Percentiles rank a stretch among this genome's conserved stretches.
Evolutionary conservation across 2,113 vertebrate genomes (phyloP).

Genomic region (Lagenorhynchus albirostris): DNA sequence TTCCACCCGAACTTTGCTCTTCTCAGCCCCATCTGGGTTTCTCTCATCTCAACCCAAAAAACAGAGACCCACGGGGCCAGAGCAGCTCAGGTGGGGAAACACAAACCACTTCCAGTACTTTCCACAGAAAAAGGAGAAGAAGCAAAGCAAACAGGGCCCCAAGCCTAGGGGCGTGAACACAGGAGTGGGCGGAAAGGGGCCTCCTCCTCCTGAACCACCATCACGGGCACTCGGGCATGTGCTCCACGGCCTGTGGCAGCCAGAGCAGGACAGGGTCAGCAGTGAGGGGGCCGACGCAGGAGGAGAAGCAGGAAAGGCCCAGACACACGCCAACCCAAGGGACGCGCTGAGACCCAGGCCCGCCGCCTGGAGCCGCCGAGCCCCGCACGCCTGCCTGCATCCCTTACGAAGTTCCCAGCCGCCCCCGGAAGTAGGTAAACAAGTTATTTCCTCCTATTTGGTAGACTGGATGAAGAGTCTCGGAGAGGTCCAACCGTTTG

Average conservation of each 20-base stretch:
- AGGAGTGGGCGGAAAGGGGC: constrained; percentile 60
- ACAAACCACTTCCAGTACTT: background rate
- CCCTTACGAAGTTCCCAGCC: background rate
- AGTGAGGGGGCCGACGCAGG: too few relatives aligned
- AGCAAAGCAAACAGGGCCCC: background rate
- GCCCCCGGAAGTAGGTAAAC: background rate
- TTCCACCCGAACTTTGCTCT: background rate
- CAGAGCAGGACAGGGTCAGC: constrained; percentile 25
- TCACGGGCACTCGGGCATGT: constrained; percentile 64
- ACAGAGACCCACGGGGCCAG: background rate
- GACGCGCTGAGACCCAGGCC: too few relatives aligned
- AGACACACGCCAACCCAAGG: background rate
- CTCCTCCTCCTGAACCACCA: constrained; percentile 64
- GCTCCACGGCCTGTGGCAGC: background rate
- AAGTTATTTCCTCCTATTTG: background rate
- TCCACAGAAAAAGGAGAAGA: background rate
- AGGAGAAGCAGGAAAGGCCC: too few relatives aligned
- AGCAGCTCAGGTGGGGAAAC: background rate
- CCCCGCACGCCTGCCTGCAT: background rate
- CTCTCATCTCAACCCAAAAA: too few relatives aligned
- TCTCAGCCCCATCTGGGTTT: too few relatives aligned
- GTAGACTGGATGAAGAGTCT: background rate
- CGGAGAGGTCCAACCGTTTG: background rate
- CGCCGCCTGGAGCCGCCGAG: rapidly evolving
- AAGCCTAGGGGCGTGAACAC: background rate